Conservation (phyloP, 2,113 vertebrate species). For the Cheilinus undulatus region DNA sequence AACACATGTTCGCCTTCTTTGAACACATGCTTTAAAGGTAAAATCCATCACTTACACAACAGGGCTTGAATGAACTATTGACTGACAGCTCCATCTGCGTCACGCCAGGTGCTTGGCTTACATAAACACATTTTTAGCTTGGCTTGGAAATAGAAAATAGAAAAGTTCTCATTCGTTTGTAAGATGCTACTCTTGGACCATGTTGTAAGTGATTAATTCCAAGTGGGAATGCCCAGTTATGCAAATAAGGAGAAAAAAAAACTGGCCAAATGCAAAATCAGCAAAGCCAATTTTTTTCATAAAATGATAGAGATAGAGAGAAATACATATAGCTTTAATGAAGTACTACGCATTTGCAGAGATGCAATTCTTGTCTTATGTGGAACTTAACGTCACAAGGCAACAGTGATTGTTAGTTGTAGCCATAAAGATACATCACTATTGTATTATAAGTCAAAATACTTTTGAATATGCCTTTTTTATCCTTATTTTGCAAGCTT, state of each 20-base stretch:
- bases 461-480: background rate
- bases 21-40: background rate
- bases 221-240: too few species aligned
- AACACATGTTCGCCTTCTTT: background rate
- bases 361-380: background rate
- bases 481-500: background rate
- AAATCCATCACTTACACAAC: background rate
- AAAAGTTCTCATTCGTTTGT: background rate
- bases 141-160: background rate
- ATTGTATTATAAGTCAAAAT: background rate
- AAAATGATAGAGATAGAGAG: too few species aligned
- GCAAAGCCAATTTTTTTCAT: too few species aligned
- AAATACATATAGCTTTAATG: too few species aligned
- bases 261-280: too few species aligned
- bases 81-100: background rate
- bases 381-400: background rate
- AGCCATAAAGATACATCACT: too few species aligned
- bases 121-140: background rate
- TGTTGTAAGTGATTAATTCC: background rate
- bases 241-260: background rate
- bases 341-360: too few species aligned
- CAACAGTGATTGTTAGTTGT: background rate
- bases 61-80: background rate
- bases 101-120: background rate
- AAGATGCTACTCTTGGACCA: background rate